Conservation (phyloP, 2,888 invertebrate species). For the Gortyna flavago region DNA sequence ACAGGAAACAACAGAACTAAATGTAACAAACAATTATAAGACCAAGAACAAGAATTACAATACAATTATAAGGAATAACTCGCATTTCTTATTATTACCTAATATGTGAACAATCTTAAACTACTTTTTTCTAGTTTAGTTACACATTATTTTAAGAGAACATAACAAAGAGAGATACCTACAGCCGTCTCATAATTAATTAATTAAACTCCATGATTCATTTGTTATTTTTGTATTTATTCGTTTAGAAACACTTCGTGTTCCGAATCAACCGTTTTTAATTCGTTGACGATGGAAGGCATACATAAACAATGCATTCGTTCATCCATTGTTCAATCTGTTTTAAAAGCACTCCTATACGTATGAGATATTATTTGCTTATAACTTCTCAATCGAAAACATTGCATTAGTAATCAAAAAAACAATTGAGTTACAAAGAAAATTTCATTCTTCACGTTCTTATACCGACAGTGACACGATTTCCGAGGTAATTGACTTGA, state of each 20-base stretch:
- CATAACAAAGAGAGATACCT: too few species aligned
- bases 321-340: constrained; percentile 23
- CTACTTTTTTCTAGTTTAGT: too few species aligned
- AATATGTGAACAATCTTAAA: too few species aligned
- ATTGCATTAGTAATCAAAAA: constrained; percentile 1
- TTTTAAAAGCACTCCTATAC: constrained; percentile 13
- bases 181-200: too few species aligned
- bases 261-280: constrained; percentile 27
- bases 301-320: constrained; percentile 21
- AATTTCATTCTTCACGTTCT: constrained; percentile 25
- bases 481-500: constrained; percentile 29
- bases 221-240: constrained; percentile 43
- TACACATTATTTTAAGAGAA: too few species aligned
- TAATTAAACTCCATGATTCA: constrained; percentile 64
- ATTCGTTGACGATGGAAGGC: background rate
- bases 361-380: constrained; percentile 14
- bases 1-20: too few species aligned
- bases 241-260: constrained; percentile 33
- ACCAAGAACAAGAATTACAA: too few species aligned
- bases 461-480: constrained; percentile 12
- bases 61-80: too few species aligned
- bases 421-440: constrained; percentile 11
- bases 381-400: constrained; percentile 8
- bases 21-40: too few species aligned
- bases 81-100: too few species aligned